Conservation (phyloP, 2,797 vertebrate genomes). For the Emydoidea blandingii region DNA sequence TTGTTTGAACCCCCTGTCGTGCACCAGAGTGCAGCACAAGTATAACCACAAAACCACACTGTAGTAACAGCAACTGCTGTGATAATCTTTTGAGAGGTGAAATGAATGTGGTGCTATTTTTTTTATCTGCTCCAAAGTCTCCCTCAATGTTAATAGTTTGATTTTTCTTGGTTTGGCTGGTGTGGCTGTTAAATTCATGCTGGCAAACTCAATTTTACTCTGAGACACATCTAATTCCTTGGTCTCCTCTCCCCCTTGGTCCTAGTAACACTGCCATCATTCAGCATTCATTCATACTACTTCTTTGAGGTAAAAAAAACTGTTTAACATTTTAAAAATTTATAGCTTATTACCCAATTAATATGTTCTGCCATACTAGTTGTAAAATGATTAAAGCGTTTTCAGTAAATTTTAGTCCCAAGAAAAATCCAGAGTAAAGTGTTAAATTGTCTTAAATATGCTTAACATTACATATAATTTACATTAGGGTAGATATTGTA, state of each 20-base stretch:
- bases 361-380: slow-evolving; percentile 12
- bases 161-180: slow-evolving; percentile 57
- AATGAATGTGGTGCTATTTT: slow-evolving; percentile 54
- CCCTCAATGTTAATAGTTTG: slow-evolving; percentile 28
- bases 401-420: slow-evolving; percentile 3
- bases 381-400: slow-evolving; percentile 38
- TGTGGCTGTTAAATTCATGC: slow-evolving; percentile 24
- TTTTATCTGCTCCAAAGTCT: slow-evolving; percentile 1
- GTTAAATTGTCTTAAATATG: slow-evolving; percentile 40
- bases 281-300: slow-evolving; percentile 36
- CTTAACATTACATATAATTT: slow-evolving; percentile 21
- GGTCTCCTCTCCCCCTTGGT: slow-evolving; percentile 29
- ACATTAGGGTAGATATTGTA: slow-evolving; percentile 14
- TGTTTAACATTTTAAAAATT: slow-evolving; percentile 13
- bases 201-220: slow-evolving; percentile 57
- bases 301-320: background rate
- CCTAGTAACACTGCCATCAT: slow-evolving; percentile 9
- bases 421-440: slow-evolving; percentile 38
- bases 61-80: slow-evolving; percentile 51
- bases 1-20: background rate
- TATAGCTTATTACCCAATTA: slow-evolving; percentile 25
- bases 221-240: slow-evolving; percentile 9
- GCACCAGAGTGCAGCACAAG: slow-evolving; percentile 6
- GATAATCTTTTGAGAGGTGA: slow-evolving; percentile 65
- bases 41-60: slow-evolving; percentile 61